Base-by-base conservation (phyloP, 37 sponge, comb jelly and placozoan species). In the Dysidea cf. avara region DNA sequence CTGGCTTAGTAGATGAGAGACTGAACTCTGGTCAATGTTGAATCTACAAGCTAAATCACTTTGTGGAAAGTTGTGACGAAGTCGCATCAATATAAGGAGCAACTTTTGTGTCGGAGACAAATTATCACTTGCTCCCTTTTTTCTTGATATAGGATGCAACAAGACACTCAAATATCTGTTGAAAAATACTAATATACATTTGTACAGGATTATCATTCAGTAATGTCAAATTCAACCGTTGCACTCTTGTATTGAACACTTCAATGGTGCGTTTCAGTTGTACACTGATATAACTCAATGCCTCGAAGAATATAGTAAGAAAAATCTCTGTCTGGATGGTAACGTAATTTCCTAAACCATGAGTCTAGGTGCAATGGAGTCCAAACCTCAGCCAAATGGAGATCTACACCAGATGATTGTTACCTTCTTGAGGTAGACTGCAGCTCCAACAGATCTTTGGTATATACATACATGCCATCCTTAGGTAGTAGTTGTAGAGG, bases 181-280 rank as follows among this genome's bases (percentile, higher is more conserved):
- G 39, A 26, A 21, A 39, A 39, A 72, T 39, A 12, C 73, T 60
- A 21, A 60, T 56, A 40, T 72, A 72, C 33, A 56, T 56, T n/a
- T 54, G 56, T 24, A 56, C 33, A n/a, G 28, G 50, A 36, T 17
- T 56, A 36, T 49, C 35, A 35, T 31, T 56, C 58, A 72, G 25
- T 56, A 72, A 13, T n/a, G 22, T 12, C n/a, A 72, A 57, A 72
- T 72, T 40, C 73, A 72, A 56, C 36, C 73, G 39, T 72, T 72
- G 73, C 12, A 18, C 54, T 22, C 54, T 69, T 50, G 70, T 50
- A 18, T 43, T 47, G 32, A 69, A 34, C 36, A 60, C 32, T 35
- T 54, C 35, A 12, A 72, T 53, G 12, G 28, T 24, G 24, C 18
- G 36, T 72, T 72, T 43, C 11, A 72, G 55, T 17, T 29, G 59